A percentile compares a stretch with the other conserved stretches of the same genome.
These are phyloP conservation scores for Biston stratarius DNA, from an alignment of 2,888 invertebrate species.

Conservation along the genomic window DNA sequence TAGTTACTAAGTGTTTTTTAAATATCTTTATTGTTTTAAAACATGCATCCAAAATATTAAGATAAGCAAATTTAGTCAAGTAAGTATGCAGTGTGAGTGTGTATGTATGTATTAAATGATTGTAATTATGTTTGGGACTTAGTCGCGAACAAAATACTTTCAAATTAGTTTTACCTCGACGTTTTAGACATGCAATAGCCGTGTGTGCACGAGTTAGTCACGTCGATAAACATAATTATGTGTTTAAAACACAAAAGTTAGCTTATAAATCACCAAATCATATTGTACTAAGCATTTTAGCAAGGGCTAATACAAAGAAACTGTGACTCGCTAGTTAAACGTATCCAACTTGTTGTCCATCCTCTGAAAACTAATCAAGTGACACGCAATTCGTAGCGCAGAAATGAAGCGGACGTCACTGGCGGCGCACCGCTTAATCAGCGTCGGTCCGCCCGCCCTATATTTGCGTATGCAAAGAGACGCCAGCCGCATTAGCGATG, in stretches of 20 bases:
- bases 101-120: no score
- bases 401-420: constrained; percentile 76
- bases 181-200: neutral
- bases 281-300: neutral
- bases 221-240: no score
- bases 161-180: neutral
- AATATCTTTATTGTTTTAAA: no score
- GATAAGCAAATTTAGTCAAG: no score
- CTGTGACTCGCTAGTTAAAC: constrained; percentile 3
- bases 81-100: no score
- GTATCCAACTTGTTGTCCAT: constrained; percentile 47
- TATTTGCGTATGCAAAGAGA: constrained; percentile 87
- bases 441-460: constrained; percentile 82
- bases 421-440: constrained; percentile 83
- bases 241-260: no score
- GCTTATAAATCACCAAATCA: constrained; percentile 3
- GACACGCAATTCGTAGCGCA: constrained; percentile 70
- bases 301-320: constrained; percentile 1
- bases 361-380: constrained; percentile 72
- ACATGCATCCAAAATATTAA: no score
- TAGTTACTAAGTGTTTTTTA: no score
- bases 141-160: no score
- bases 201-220: neutral
- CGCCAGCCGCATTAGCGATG: constrained; percentile 85
- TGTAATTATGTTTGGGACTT: no score